Percentiles rank a stretch among this genome's conserved stretches.
Evolutionary conservation across 2,797 vertebrate genomes (phyloP).

Genomic region (Arrhamphus sclerolepis): DNA sequence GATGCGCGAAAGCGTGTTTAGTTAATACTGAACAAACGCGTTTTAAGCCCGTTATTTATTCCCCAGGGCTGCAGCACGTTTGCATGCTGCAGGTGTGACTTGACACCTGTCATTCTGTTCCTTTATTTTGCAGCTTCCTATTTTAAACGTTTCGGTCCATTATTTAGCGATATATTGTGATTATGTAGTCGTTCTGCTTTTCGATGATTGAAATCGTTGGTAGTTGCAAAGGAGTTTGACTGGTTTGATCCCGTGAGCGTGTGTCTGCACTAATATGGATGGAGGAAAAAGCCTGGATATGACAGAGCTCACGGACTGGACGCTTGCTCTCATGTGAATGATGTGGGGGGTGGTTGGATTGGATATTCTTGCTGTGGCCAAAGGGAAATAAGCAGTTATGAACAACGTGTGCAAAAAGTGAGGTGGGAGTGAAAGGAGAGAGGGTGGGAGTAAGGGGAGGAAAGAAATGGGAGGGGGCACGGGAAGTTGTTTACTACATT

Average conservation of each 20-base stretch:
- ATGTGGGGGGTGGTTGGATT: slow-evolving; percentile 64
- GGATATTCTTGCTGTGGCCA: slow-evolving; percentile 70
- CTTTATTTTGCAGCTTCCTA: slow-evolving; percentile 3
- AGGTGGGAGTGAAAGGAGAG: slow-evolving; percentile 66
- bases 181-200: slow-evolving; percentile 7
- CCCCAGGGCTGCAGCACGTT: background rate
- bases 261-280: slow-evolving; percentile 30
- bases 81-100: slow-evolving; percentile 26
- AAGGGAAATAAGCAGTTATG: slow-evolving; percentile 80
- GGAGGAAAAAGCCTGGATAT: slow-evolving; percentile 59
- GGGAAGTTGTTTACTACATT: slow-evolving; percentile 79
- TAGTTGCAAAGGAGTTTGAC: slow-evolving; percentile 58
- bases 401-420: slow-evolving; percentile 80
- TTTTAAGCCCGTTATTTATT: slow-evolving; percentile 7
- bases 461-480: slow-evolving; percentile 68
- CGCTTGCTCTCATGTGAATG: slow-evolving; percentile 65
- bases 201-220: slow-evolving; percentile 15
- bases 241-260: background rate
- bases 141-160: slow-evolving; percentile 11
- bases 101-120: slow-evolving; percentile 66
- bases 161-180: background rate
- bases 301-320: slow-evolving; percentile 57
- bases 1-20: background rate
- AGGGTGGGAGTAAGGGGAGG: slow-evolving; percentile 45
- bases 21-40: background rate